These are phyloP conservation scores for Portevinia maculata DNA, from an alignment of 2,888 invertebrate genomes.

Conservation along the genomic window DNA sequence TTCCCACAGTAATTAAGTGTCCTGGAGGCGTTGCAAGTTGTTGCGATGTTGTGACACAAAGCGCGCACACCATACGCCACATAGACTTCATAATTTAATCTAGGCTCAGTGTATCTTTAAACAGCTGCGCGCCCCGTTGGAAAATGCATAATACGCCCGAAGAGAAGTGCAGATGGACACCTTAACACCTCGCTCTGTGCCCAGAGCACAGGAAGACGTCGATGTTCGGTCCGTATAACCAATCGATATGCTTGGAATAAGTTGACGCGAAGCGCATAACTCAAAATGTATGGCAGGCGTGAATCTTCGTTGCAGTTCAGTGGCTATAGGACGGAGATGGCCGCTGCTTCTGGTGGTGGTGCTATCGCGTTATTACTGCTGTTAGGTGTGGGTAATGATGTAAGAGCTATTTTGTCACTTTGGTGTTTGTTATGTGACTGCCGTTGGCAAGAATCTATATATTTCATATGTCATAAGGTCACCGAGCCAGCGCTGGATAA, in stretches of 20 bases:
- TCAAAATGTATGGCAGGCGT: slow-evolving; percentile 69
- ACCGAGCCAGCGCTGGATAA: slow-evolving; percentile 58
- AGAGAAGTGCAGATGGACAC: slow-evolving; percentile 65
- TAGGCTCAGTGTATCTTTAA: slow-evolving; percentile 51
- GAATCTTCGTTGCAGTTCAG: slow-evolving; percentile 58
- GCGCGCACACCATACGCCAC: slow-evolving; percentile 54
- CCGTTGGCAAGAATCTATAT: slow-evolving; percentile 61
- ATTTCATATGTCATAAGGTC: slow-evolving; percentile 70
- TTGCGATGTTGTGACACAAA: slow-evolving; percentile 64
- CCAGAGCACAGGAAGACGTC: slow-evolving; percentile 58
- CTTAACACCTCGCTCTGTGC: slow-evolving; percentile 61
- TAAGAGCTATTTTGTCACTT: slow-evolving; percentile 72
- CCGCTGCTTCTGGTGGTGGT: slow-evolving; percentile 24
- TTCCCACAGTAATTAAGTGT: slow-evolving; percentile 72
- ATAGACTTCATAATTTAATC: slow-evolving; percentile 71
- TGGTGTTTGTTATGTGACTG: slow-evolving; percentile 66
- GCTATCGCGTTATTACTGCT: slow-evolving; percentile 1
- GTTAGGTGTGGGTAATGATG: slow-evolving; percentile 70
- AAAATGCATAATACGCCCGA: slow-evolving; percentile 60
- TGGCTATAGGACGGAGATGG: slow-evolving; percentile 38
- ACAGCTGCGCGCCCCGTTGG: slow-evolving; percentile 46
- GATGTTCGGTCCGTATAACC: slow-evolving; percentile 33
- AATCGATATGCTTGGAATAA: slow-evolving; percentile 69
- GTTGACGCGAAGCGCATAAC: slow-evolving; percentile 66
- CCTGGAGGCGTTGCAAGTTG: slow-evolving; percentile 61